Evolutionary conservation across 1,140 invertebrate species (phyloP), one percentile per base, ranked within the genome.

Genomic region (Rhopalosiphum maidis): DNA sequence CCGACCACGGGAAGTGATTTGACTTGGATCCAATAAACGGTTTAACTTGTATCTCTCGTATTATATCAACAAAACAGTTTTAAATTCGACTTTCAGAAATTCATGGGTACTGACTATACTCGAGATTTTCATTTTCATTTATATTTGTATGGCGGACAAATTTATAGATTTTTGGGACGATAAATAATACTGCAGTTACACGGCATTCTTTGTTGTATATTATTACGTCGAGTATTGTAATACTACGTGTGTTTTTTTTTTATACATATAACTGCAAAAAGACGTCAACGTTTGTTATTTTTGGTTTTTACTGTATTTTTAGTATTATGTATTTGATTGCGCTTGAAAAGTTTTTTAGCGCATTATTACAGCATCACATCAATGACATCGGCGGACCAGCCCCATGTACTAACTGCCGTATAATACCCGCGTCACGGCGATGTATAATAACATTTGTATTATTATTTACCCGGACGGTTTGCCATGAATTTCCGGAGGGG

Each of bases 401-500:
- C 60, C 60, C 30, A n/a, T 30, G 4, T 30, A 22, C 25, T 41
- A 46, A 86, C 85, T 25, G 41, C 41, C 85, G 4, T 22, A 23
- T 43, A 86, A 77, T 77, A 77, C 15, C 60, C 41, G 2, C 43
- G 85, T 43, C 37, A 43, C 11, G 85, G 41, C 85, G 25, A 41
- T 46, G 41, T 30, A 46, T 86, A 86, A 86, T 86, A 43, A 43
- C 85, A 41, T 86, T 30, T 46, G 41, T 86, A 77, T 77, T 77
- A 77, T 77, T 77, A 77, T 86, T 86, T 37, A 30, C 85, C 41
- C 37, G 85, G 85, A 43, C 37, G 22, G 85, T 86, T 86, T 43
- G 85, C 25, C 85, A 46, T 43, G 41, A 25, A 86, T 86, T 86
- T 86, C 85, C 85, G 85, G 85, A 25, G 85, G 85, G 85, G 37